Base-by-base conservation (phyloP, 2,888 invertebrate species). In the Luperina nickerlii region DNA sequence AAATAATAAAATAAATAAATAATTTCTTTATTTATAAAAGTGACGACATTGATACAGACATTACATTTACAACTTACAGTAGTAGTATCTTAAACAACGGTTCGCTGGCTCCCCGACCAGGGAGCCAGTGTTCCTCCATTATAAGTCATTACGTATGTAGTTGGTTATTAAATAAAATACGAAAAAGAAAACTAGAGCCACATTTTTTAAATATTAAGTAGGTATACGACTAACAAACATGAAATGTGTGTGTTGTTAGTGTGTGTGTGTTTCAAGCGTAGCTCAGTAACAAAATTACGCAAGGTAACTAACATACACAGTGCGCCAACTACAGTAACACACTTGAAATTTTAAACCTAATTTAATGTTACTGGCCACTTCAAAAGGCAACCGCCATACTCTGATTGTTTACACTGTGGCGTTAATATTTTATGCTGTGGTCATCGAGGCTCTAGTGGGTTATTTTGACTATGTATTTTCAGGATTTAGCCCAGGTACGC, bases 321-420 rank as follows among this genome's bases (percentile, higher is more conserved):
- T 48, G 48, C 38, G 72, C 82, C 45, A 69, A 75, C 73, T 73
- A 51, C 48, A 60, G 62, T 66, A 69, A 82, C 68, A 72, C 74
- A 75, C 79, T 77, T 89, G 78, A 85, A 85, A 89, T 84, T 88
- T 89, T 87, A 87, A 89, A 89, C 85, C 76, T 85, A 89, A 89
- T 88, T 89, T 79, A 67, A 69, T 76, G 84, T 72, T 66, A 74
- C 76, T 69, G 57, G 60, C 60, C 76, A 79, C 84, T 83, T 79
- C 81, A 86, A 87, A 85, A 88, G 81, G 73, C 83, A 5, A 65
- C 65, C 60, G 72, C 27, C 13, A 57, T 45, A 62, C 78, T 75
- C 65, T 76, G 84, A 87, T 81, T 88, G 88, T 89, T 79, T 87
- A 85, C 85, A 20, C 70, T 79, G 62, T 62, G 63, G 13, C 78